Evolutionary conservation across 2,113 vertebrate species (phyloP).

Genomic region (Zonotrichia leucophrys): DNA sequence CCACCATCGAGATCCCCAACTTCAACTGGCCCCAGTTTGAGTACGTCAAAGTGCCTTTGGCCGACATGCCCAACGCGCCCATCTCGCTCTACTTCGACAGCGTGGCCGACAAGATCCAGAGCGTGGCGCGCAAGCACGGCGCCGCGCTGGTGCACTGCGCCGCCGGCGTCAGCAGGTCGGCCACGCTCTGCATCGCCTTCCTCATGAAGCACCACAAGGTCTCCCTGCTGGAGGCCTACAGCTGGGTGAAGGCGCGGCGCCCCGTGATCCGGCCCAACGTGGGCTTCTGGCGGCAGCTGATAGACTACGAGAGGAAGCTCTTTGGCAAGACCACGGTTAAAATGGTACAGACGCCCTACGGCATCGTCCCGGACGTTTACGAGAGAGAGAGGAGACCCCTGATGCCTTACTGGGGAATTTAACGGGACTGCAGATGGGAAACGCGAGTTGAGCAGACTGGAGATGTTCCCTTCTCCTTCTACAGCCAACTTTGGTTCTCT

Average conservation of each 20-base stretch:
- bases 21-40: slow-evolving; percentile 97
- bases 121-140: slow-evolving; percentile 91
- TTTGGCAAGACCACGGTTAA: slow-evolving; percentile 93
- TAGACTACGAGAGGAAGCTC: slow-evolving; percentile 95
- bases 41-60: slow-evolving; percentile 94
- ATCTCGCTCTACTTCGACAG: slow-evolving; percentile 96
- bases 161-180: slow-evolving; percentile 92
- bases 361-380: slow-evolving; percentile 91
- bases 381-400: slow-evolving; percentile 91
- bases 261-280: slow-evolving; percentile 94
- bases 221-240: slow-evolving; percentile 91
- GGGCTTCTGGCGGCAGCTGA: slow-evolving; percentile 97
- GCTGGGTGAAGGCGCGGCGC: slow-evolving; percentile 93
- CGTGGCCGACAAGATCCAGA: slow-evolving; percentile 95
- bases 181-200: slow-evolving; percentile 95
- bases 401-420: slow-evolving; percentile 93
- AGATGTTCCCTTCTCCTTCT: slow-evolving; percentile 36
- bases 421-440: slow-evolving; percentile 40
- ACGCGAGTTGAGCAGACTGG: not conserved
- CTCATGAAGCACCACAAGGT: slow-evolving; percentile 97
- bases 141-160: slow-evolving; percentile 94
- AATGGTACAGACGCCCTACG: slow-evolving; percentile 96
- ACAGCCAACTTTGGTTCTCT: slow-evolving; percentile 38
- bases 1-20: slow-evolving; percentile 96
- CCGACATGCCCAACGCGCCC: slow-evolving; percentile 93